These are phyloP conservation scores for Artemia franciscana DNA, from an alignment of 1,140 invertebrate genomes.

Conservation along the genomic window DNA sequence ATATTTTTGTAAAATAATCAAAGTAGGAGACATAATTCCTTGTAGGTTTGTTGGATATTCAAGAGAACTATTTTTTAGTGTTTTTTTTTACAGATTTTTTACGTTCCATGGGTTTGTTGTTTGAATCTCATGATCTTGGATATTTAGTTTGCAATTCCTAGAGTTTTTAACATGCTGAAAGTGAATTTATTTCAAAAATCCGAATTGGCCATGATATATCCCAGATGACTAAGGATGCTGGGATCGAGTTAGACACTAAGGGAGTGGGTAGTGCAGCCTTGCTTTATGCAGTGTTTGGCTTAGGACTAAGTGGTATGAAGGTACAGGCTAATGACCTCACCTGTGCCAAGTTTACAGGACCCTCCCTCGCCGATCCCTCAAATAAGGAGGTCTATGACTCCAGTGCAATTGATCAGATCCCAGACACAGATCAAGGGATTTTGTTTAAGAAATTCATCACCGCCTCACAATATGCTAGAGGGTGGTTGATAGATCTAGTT, in stretches of 20 bases:
- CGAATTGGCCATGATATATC: not conserved
- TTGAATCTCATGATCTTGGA: too few relatives aligned
- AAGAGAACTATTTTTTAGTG: too few relatives aligned
- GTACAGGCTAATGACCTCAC: not conserved
- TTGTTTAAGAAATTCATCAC: not conserved
- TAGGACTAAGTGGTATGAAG: not conserved
- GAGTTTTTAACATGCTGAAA: too few relatives aligned
- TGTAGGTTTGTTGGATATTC: too few relatives aligned
- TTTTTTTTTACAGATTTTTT: too few relatives aligned
- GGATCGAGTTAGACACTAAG: not conserved
- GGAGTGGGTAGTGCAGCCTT: not conserved
- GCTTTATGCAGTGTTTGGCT: not conserved
- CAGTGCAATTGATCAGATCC: not conserved
- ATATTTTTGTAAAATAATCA: too few relatives aligned
- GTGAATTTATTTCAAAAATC: too few relatives aligned
- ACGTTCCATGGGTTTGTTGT: too few relatives aligned
- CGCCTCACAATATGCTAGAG: not conserved
- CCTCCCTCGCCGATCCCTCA: not conserved
- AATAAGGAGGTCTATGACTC: not conserved
- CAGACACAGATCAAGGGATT: not conserved
- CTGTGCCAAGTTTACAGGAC: not conserved
- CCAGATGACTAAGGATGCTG: not conserved
- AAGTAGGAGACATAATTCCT: too few relatives aligned
- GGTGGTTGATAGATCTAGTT: not conserved
- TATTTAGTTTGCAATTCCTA: too few relatives aligned